These are phyloP conservation scores for Sinonovacula constricta DNA, from an alignment of 1,140 invertebrate species.

Conservation along the genomic window DNA sequence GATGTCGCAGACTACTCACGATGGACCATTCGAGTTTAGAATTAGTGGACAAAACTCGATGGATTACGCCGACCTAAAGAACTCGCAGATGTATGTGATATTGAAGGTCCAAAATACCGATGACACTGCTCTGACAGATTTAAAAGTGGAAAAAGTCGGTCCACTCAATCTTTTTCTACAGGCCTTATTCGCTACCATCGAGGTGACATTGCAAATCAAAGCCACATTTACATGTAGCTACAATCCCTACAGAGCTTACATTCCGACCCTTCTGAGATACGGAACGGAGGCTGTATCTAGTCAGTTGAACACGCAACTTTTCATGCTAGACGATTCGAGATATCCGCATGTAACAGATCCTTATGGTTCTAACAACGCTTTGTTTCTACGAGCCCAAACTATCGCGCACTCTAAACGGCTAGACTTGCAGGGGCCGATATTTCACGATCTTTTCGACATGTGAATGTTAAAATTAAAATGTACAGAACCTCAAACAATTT, in stretches of 20 bases:
- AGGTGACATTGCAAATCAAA: slow-evolving; percentile 41
- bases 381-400: neutral
- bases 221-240: slow-evolving; percentile 19
- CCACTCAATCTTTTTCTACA: slow-evolving; percentile 43
- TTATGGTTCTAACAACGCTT: slow-evolving; percentile 8
- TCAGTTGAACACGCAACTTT: slow-evolving; percentile 33
- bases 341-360: slow-evolving; percentile 18
- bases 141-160: slow-evolving; percentile 40
- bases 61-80: slow-evolving; percentile 49
- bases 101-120: slow-evolving; percentile 31
- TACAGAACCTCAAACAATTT: slow-evolving; percentile 14
- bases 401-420: neutral
- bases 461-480: slow-evolving; percentile 34
- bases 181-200: slow-evolving; percentile 47
- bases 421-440: slow-evolving; percentile 40
- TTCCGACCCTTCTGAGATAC: slow-evolving; percentile 44
- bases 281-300: slow-evolving; percentile 32
- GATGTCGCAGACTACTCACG: slow-evolving; percentile 1
- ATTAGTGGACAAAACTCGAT: slow-evolving; percentile 48
- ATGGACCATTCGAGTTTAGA: slow-evolving; percentile 6
- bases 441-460: slow-evolving; percentile 47
- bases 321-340: slow-evolving; percentile 22
- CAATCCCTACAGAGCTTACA: slow-evolving; percentile 42
- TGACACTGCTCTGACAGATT: slow-evolving; percentile 6
- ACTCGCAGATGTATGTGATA: slow-evolving; percentile 30